Base-by-base conservation (phyloP, 2,113 vertebrate species). In the Alligator mississippiensis region DNA sequence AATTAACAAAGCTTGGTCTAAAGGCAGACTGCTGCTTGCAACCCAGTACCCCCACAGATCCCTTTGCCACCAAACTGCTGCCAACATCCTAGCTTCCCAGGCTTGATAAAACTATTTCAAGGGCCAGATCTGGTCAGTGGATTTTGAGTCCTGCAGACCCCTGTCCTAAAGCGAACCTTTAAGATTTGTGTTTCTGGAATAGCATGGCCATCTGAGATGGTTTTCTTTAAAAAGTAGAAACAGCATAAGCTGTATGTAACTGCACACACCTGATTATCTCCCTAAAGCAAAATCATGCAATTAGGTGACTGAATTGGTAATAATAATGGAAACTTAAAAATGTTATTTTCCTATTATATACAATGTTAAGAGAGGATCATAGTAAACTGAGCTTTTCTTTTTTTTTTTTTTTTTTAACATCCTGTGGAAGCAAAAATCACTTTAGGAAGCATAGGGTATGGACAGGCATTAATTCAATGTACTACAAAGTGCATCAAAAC, bases 331-430 rank as follows among this genome's bases (percentile, higher is more conserved):
- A 68, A 90, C 30, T 87, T 84, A 21, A 66, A 90, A 89, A 91
- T 34, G 82, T 25, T 34, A 6, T 8, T 76, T 87, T 92, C 60
- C 85, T 88, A 77, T 82, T 88, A 90, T 25, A 77, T 38, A 66
- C 91, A 21, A 22, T 16, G 14, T 60, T 88, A 92, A 95, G 93
- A 93, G 64, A 88, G 6, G 63, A 84, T 21, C 64, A 81, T 19
- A 82, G 68, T 77, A 97, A 97, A 95, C 66, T 28, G 91, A 93
- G 89, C 89, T 47, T 85, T 91, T 15, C 24, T 82, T 74, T n/a
- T n/a, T n/a, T n/a, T 47, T 85, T 34, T 90, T 95, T 88, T 58
- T 68, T 15, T 86, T 70, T 85, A 90, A 89, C 2, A 93, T 10
- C 75, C 77, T 92, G 70, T 21, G 22, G 24, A 92, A 90, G 30